Conservation (phyloP, 2,797 vertebrate genomes). For the Buphagus erythrorhynchus region DNA sequence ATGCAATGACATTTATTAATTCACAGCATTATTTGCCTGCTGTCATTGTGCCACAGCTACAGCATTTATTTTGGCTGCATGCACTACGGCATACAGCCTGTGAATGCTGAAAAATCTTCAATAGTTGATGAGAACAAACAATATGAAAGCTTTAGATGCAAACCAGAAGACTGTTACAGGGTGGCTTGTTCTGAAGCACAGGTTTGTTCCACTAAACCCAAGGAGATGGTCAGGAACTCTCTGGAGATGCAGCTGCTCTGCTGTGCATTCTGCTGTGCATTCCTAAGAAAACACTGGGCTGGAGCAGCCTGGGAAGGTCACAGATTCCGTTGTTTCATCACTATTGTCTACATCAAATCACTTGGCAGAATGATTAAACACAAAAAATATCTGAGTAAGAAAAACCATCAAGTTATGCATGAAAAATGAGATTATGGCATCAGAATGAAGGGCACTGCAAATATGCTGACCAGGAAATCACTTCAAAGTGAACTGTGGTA, state of each 20-base stretch:
- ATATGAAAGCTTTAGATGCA: background rate
- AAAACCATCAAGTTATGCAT: conserved; percentile 57
- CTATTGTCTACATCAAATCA: conserved; percentile 33
- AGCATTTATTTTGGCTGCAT: background rate
- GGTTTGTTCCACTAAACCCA: background rate
- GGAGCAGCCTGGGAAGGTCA: conserved; percentile 34
- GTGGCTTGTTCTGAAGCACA: background rate
- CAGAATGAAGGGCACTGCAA: conserved; percentile 32
- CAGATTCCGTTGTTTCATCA: background rate
- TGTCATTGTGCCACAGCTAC: background rate
- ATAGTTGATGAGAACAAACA: background rate
- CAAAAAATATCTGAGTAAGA: background rate
- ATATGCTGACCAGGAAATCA: conserved; percentile 48
- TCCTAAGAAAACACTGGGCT: conserved; percentile 19
- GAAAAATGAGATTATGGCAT: conserved; percentile 64
- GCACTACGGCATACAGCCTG: accelerated
- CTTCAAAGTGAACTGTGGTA: background rate
- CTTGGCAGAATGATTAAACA: conserved; percentile 54
- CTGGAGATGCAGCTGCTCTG: background rate
- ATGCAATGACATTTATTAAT: background rate
- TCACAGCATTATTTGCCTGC: background rate
- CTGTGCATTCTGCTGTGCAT: background rate
- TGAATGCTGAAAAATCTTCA: background rate
- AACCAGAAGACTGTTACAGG: background rate
- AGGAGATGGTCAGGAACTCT: background rate